Base-by-base conservation (phyloP, 2,113 vertebrate genomes). In the Sinocyclocheilus grahami region DNA sequence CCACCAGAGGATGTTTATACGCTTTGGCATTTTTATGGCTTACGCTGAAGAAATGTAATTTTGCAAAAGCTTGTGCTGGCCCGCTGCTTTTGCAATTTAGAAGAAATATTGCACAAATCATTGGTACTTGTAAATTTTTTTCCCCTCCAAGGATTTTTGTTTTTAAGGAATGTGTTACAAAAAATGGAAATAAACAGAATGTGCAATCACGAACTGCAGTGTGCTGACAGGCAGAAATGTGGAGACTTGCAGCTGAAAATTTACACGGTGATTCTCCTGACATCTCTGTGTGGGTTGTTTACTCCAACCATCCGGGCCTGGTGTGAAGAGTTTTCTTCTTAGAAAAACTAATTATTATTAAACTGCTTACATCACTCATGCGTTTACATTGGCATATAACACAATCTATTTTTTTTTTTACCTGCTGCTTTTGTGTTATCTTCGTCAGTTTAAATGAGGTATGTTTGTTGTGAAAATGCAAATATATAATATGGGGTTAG, bases 291-390 rank as follows among this genome's bases (percentile, higher is more conserved):
- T 86, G 46, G 0, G 62, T 85, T 92, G 92, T 94, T 93, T 93
- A 92, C 91, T 90, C 89, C 88, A 39, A 85, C 74, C 84, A 88
- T 91, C 89, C 84, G 80, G 90, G 88, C 79, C 86, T 89, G 30
- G 91, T 93, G 93, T 92, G 89, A 94, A 93, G 89, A 92, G 92
- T 93, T 94, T 91, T 94, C 90, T 92, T 92, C 92, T 92, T 92
- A 92, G 89, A 93, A 91, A 93, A 69, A 33, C 14, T 1, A 4
- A 94, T 93, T 92, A 90, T 91, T 91, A 93, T 92, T 86, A 90
- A 80, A 93, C 7, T 30, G 30, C 18, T 69, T 69, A 37, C 7
- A 71, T 71, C 89, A 88, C 88, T 93, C 90, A 89, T 22, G 75
- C 90, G 88, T 87, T 90, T 82, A 39, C 83, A 16, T 78, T 85